phyloP scores from a whole-genome alignment of 2,888 invertebrate genomes.

The Mactromeris polynyma region DNA sequence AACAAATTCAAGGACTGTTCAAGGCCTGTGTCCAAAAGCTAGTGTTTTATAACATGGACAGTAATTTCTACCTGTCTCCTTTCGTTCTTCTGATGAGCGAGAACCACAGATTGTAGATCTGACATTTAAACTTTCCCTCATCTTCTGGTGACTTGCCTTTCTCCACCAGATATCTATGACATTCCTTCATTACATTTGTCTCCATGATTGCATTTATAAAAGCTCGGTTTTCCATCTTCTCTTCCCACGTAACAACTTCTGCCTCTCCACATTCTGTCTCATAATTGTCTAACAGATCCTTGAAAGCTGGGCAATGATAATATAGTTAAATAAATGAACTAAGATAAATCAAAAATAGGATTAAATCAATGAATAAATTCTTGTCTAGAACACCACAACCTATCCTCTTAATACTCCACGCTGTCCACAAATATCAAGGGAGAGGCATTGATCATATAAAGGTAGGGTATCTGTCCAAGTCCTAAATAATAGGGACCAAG shows the following conservation, averaged over 20 bases:
- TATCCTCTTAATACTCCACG: neutral
- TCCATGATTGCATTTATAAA: conserved; percentile 85
- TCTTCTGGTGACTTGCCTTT: conserved; percentile 80
- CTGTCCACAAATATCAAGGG: neutral
- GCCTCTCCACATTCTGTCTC: conserved; percentile 82
- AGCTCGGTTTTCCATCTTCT: conserved; percentile 83
- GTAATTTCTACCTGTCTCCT: conserved; percentile 82
- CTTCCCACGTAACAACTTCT: conserved; percentile 84
- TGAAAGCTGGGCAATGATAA: conserved; percentile 81
- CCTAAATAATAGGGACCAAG: too few species aligned
- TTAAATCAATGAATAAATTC: neutral
- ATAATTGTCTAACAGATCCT: conserved; percentile 86
- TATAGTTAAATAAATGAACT: too few species aligned
- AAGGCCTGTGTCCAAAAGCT: too few species aligned
- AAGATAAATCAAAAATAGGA: neutral
- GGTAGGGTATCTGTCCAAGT: too few species aligned
- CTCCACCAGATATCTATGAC: conserved; percentile 83
- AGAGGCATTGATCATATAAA: neutral
- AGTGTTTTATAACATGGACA: too few species aligned
- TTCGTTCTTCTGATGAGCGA: conserved; percentile 82
- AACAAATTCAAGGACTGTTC: too few species aligned
- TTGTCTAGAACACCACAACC: neutral
- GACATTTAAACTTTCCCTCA: conserved; percentile 81
- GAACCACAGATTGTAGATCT: conserved; percentile 86
- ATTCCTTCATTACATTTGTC: conserved; percentile 86